Evolutionary conservation across 1,140 invertebrate genomes (phyloP), one percentile per base, ranked within the genome.

Genomic region (Aphaenogaster ashmeadi): DNA sequence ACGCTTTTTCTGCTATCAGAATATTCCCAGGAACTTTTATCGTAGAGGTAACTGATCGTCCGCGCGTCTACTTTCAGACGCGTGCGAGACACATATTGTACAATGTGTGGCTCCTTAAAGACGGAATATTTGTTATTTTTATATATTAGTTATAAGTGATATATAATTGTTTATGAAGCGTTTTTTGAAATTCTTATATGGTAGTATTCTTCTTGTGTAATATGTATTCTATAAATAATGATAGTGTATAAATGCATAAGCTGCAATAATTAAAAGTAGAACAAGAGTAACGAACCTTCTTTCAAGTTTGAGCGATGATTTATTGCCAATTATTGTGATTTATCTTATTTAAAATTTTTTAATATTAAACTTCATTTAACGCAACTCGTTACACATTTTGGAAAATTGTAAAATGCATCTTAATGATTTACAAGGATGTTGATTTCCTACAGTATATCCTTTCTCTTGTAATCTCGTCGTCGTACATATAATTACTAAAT

Each of bases 1-100:
- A 92, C 44, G 90, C 91, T 91, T 91, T 79, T 90, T 88, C 67
- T 89, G 74, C 58, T 90, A 78, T 89, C 72, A 72, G 75, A 90
- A 69, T 88, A 84, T 84, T 88, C 71, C 80, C 54, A 84, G 80
- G 72, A 85, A 66, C n/a, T 72, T 71, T 80, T 77, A 87, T 72
- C 75, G 72, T 90, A 89, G 69, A 84, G 52, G 69, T 84, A 84
- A 84, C 0, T 38, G 56, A 38, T 52, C 36, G 50, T 50, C 38
- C 41, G 50, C 50, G 33, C 56, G 72, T 78, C 66, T 56, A 62
- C 41, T 67, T 50, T 56, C n/a, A 72, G 69, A 60, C 47, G 54
- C 18, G 44, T 36, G 71, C 44, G 80, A 50, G 27, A 86, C 33
- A 58, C 54, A 71, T 44, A 67, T 18, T 47, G 21, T 15, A 44